Percentiles rank a stretch among this genome's conserved stretches.
These are phyloP conservation scores for Pterostichus madidus DNA, from an alignment of 2,888 invertebrate species.

Conservation along the genomic window DNA sequence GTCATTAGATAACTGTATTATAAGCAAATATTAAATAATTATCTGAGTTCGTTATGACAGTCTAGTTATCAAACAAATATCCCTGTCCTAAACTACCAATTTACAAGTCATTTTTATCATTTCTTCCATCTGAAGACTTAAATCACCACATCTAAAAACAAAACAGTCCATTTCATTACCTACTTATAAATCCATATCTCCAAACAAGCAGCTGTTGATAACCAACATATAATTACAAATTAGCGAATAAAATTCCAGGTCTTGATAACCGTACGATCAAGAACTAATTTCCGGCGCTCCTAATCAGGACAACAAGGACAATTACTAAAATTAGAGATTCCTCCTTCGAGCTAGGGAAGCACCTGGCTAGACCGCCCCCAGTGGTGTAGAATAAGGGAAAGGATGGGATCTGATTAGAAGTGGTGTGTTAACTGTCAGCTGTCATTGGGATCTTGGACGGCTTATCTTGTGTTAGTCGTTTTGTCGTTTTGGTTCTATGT, in stretches of 20 bases:
- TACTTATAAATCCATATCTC: constrained; percentile 28
- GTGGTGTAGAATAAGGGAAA: constrained; percentile 1
- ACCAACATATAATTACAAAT: constrained; percentile 31
- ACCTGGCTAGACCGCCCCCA: neutral
- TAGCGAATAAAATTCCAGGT: constrained; percentile 29
- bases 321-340: constrained; percentile 38
- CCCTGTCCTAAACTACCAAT: constrained; percentile 17
- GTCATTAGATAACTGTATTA: no score
- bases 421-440: constrained; percentile 8
- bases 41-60: neutral
- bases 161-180: constrained; percentile 26
- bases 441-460: constrained; percentile 21
- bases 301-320: constrained; percentile 29
- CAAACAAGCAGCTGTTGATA: constrained; percentile 39
- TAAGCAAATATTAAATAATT: neutral
- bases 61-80: constrained; percentile 34
- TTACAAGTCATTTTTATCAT: constrained; percentile 12
- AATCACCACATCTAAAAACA: constrained; percentile 10
- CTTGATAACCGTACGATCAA: constrained; percentile 14
- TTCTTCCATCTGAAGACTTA: constrained; percentile 12
- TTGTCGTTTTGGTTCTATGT: constrained; percentile 17
- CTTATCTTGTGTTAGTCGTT: neutral
- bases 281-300: constrained; percentile 41
- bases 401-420: constrained; percentile 14
- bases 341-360: constrained; percentile 12